Conservation (phyloP, 2,888 invertebrate genomes). For the Ceriagrion tenellum region DNA sequence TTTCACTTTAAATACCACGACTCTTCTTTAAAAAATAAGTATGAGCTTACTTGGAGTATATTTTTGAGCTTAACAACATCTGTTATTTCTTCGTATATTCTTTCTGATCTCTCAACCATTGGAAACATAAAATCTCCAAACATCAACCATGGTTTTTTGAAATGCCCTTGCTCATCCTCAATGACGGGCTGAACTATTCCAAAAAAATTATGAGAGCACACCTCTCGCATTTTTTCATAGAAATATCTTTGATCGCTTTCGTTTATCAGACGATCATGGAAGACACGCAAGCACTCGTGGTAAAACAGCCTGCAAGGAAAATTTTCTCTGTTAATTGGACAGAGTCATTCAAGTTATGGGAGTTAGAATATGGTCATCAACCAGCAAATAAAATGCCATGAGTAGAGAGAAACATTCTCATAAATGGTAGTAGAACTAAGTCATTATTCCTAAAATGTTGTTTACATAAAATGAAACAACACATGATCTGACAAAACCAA, state of each 20-base stretch:
- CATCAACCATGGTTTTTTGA: constrained; percentile 85
- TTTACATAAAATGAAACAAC: no score
- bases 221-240: constrained; percentile 84
- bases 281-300: constrained; percentile 94
- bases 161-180: constrained; percentile 79
- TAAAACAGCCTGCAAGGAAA: constrained; percentile 86
- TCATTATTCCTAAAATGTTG: no score
- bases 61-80: constrained; percentile 85
- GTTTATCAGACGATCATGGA: constrained; percentile 93
- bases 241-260: constrained; percentile 90
- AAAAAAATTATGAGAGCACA: constrained; percentile 84
- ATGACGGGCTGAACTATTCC: constrained; percentile 80
- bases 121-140: constrained; percentile 93
- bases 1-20: no score
- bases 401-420: no score
- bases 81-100: constrained; percentile 91
- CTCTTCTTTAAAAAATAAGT: no score
- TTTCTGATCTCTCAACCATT: constrained; percentile 85
- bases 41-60: constrained; percentile 83
- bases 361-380: background rate
- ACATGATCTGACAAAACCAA: no score
- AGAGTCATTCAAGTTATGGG: background rate
- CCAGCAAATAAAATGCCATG: background rate
- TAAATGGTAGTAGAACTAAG: no score
- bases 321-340: background rate